Percentiles rank a stretch among this genome's conserved stretches.
These are phyloP conservation scores for Pygoscelis adeliae DNA, from an alignment of 2,113 vertebrate genomes.

Conservation along the genomic window DNA sequence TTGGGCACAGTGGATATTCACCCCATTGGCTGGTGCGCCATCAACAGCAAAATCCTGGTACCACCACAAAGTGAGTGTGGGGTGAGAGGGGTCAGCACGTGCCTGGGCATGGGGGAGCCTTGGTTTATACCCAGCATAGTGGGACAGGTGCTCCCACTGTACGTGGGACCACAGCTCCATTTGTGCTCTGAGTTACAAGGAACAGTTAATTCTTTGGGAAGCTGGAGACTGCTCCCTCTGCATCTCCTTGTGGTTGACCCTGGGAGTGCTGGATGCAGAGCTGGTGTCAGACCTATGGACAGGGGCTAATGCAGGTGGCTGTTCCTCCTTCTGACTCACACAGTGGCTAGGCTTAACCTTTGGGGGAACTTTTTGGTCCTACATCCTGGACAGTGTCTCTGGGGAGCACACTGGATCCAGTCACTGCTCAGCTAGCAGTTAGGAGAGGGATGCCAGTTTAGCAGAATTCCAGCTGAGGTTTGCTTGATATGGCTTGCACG, in stretches of 20 bases:
- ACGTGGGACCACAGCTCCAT: background rate
- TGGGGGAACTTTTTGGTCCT: background rate
- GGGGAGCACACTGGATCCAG: background rate
- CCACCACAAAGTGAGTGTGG: conserved; percentile 88
- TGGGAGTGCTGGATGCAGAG: background rate
- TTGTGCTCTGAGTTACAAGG: background rate
- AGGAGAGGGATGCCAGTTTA: background rate
- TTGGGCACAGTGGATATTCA: conserved; percentile 90
- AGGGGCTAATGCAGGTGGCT: background rate
- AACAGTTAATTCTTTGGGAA: background rate
- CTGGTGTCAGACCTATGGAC: background rate
- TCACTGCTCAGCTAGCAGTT: background rate
- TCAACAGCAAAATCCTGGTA: conserved; percentile 94
- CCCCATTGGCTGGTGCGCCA: conserved; percentile 94
- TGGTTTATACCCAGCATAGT: background rate
- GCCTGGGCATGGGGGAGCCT: background rate
- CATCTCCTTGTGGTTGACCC: background rate
- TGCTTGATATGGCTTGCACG: background rate
- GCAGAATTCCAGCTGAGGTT: background rate
- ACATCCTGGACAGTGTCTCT: background rate
- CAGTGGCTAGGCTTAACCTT: background rate
- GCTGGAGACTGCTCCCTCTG: background rate
- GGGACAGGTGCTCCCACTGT: background rate
- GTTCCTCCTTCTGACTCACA: background rate
- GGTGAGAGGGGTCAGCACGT: background rate